Evolutionary conservation across 2,113 vertebrate species (phyloP), one percentile per base, ranked within the genome.

Genomic region (Nycticryphes semicollaris): DNA sequence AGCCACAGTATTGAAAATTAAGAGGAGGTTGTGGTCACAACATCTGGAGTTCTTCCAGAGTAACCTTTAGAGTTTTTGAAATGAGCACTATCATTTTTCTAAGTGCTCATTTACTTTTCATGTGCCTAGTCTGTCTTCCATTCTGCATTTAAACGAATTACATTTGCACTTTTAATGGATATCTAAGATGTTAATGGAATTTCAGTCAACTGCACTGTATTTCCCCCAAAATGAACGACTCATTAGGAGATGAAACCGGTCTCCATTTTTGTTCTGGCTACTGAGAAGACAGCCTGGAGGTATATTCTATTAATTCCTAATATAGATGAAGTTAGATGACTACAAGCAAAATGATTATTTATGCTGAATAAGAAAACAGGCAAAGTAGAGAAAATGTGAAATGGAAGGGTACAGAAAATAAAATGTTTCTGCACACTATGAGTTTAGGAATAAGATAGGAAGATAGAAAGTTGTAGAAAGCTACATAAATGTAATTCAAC

Each of bases 101-200:
- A 94, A 95, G 87, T 89, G 82, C 66, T 89, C 4, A 87, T 95
- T 91, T 70, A 93, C 94, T 94, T 94, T 97, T 94, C 70, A 91
- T 56, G 30, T 27, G 25, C 56, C 68, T 66, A 31, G 53, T 47
- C 69, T 86, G 51, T 87, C 74, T 82, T 75, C 82, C n/a, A 60
- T 78, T 87, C 74, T 75, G 43, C 84, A 67, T 88, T 94, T 94
- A 80, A 84, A 93, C 8, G 3, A 51, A 87, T 81, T 85, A 82
- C 59, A 80, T 54, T 95, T 84, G 50, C 47, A 78, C 81, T 92
- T 91, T 80, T 87, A 95, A 95, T 81, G 76, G 72, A 45, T 84
- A 81, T 63, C 68, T 70, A 84, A 86, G 83, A 60, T 60, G 90
- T 88, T 94, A 94, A 96, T 82, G 89, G 89, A 64, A 92, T 94